Conservation (phyloP, 2,888 invertebrate genomes). For the Idaea straminata region DNA sequence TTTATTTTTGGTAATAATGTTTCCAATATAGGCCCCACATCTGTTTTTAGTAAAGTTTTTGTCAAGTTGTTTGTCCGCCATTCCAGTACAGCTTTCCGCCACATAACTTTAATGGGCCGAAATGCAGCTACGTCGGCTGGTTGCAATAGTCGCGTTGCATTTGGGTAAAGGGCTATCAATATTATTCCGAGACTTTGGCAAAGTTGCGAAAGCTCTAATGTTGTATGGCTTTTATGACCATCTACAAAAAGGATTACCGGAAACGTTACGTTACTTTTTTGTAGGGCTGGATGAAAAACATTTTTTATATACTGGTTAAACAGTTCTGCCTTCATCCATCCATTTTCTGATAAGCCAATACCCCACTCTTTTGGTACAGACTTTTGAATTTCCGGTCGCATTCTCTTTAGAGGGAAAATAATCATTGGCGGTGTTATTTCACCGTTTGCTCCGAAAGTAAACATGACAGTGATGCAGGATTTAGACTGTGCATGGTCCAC, state of each 20-base stretch:
- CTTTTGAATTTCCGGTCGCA: constrained; percentile 20
- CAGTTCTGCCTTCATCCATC: constrained; percentile 27
- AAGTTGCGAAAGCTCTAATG: constrained; percentile 22
- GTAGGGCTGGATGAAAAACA: constrained; percentile 24
- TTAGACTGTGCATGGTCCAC: constrained; percentile 20
- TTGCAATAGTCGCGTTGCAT: constrained; percentile 26
- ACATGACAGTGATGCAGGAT: constrained; percentile 19
- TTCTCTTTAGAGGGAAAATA: constrained; percentile 31
- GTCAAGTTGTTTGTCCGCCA: neutral
- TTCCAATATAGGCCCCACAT: no score
- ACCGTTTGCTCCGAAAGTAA: constrained; percentile 25
- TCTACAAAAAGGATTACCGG: constrained; percentile 29
- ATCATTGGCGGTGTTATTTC: constrained; percentile 28
- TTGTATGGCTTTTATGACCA: constrained; percentile 30
- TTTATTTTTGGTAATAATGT: no score
- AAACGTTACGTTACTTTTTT: constrained; percentile 20
- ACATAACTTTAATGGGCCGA: constrained; percentile 27
- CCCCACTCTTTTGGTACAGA: constrained; percentile 26
- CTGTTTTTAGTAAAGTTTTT: no score
- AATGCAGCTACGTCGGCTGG: constrained; percentile 30
- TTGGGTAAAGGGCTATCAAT: constrained; percentile 27
- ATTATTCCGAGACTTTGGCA: constrained; percentile 25
- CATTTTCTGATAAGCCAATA: constrained; percentile 28
- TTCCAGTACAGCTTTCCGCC: constrained; percentile 7
- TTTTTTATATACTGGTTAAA: constrained; percentile 26